A percentile compares a stretch with the other conserved stretches of the same genome.
These are phyloP conservation scores for Trichacis sp. DNA, from an alignment of 2,888 invertebrate genomes.

Conservation along the genomic window DNA sequence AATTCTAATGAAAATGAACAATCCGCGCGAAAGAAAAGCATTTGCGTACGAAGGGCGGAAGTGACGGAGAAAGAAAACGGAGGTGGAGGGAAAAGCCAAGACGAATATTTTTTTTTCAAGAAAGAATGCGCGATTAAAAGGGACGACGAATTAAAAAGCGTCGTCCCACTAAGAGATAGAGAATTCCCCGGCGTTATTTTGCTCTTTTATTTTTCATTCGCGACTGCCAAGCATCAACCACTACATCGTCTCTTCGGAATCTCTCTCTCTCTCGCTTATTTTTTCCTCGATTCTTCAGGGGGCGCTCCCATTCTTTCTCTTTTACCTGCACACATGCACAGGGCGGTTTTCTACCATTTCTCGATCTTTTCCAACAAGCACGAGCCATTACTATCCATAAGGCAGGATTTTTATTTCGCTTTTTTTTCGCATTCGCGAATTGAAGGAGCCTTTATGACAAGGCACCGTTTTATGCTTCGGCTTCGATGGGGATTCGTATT, in stretches of 20 bases:
- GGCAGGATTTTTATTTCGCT: constrained; percentile 55
- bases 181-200: constrained; percentile 52
- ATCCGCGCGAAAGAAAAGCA: constrained; percentile 27
- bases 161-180: constrained; percentile 59
- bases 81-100: constrained; percentile 15
- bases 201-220: constrained; percentile 44
- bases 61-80: no score
- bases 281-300: no score
- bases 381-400: constrained; percentile 47
- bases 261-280: constrained; percentile 19
- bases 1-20: constrained; percentile 27
- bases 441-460: constrained; percentile 63
- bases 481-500: constrained; percentile 56
- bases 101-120: constrained; percentile 31
- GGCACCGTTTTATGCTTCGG: constrained; percentile 58
- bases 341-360: neutral
- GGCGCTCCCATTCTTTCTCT: no score
- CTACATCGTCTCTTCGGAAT: constrained; percentile 10
- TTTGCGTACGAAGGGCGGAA: constrained; percentile 16
- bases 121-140: constrained; percentile 54
- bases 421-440: constrained; percentile 55
- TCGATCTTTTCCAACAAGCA: constrained; percentile 23
- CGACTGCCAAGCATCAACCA: constrained; percentile 24
- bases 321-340: neutral
- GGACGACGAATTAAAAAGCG: constrained; percentile 57